phyloP scores from a whole-genome alignment of 2,113 vertebrate genomes.

The Dermatemys mawii region DNA sequence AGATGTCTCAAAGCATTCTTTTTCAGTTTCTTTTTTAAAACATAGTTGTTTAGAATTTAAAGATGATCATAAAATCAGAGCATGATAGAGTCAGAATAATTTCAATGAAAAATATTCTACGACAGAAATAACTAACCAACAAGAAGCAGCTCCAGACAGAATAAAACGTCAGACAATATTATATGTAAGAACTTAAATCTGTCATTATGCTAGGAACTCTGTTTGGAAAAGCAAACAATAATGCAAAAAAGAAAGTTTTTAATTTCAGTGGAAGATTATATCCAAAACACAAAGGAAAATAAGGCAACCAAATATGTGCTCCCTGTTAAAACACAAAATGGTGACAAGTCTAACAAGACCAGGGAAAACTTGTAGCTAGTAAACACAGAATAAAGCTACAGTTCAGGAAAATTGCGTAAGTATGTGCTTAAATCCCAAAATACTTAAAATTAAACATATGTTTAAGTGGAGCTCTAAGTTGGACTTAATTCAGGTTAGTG shows the following conservation, averaged over 20 bases:
- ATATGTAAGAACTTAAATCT: neutral
- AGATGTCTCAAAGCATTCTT: conserved; percentile 8
- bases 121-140: neutral
- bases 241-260: neutral
- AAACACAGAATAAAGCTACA: neutral
- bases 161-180: neutral
- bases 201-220: fast-evolving
- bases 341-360: neutral
- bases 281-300: neutral
- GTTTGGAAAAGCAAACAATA: fast-evolving
- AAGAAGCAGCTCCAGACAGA: neutral
- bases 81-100: neutral
- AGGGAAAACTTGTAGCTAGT: neutral
- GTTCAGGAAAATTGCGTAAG: neutral
- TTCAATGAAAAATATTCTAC: neutral
- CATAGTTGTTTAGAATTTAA: neutral
- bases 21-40: conserved; percentile 24
- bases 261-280: neutral
- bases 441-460: too few species aligned
- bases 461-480: neutral
- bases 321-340: neutral
- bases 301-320: neutral
- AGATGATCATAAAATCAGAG: neutral
- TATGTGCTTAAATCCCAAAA: neutral
- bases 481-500: neutral